Percentiles rank a stretch among this genome's conserved stretches.
Conservation (phyloP, 2,113 vertebrate species). For the Toxostoma redivivum region DNA sequence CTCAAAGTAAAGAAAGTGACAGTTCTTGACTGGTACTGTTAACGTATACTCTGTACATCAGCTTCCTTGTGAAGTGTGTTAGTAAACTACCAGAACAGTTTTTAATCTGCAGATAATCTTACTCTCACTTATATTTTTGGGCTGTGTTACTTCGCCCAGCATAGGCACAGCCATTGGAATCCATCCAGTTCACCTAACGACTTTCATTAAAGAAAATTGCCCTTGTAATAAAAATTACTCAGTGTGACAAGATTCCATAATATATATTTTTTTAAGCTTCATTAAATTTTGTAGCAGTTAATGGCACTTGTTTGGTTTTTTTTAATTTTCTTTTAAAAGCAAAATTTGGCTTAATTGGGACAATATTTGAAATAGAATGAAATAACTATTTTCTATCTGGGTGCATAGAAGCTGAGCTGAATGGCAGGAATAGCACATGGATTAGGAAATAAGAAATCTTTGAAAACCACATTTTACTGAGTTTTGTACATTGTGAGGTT, state of each 20-base stretch:
- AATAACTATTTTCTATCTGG: background rate
- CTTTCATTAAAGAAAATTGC: constrained; percentile 56
- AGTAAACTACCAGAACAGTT: constrained; percentile 4
- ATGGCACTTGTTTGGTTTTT: background rate
- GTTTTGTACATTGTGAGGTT: background rate
- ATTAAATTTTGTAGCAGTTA: constrained; percentile 39
- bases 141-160: background rate
- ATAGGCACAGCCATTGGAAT: constrained; percentile 19
- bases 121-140: constrained; percentile 17
- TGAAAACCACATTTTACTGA: background rate
- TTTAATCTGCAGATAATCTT: constrained; percentile 48
- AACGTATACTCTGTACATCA: background rate
- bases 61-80: constrained; percentile 14
- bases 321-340: constrained; percentile 4
- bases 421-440: background rate
- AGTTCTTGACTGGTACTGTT: background rate
- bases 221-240: constrained; percentile 57
- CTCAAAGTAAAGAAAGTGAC: background rate
- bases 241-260: constrained; percentile 40
- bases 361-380: background rate
- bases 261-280: constrained; percentile 41
- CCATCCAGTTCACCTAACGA: constrained; percentile 49
- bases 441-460: background rate
- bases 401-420: background rate
- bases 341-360: background rate